A percentile compares a stretch with the other conserved stretches of the same genome.
phyloP scores from a whole-genome alignment of 2,888 invertebrate species.

The Andrena trimmerana region DNA sequence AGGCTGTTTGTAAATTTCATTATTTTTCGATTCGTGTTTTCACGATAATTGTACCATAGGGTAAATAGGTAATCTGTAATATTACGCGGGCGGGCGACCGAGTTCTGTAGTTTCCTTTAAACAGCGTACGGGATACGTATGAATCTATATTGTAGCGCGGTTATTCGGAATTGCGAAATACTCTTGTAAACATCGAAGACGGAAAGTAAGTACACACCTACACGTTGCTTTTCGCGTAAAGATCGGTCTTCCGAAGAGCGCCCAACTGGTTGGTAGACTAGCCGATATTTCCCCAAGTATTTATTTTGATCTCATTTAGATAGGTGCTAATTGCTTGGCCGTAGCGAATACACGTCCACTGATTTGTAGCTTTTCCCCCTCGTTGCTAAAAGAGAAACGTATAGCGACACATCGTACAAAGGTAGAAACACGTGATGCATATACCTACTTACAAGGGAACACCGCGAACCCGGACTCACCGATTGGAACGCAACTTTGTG shows the following conservation, averaged over 20 bases:
- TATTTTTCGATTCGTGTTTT: slow-evolving; percentile 48
- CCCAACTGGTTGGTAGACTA: neutral
- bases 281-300: slow-evolving; percentile 15
- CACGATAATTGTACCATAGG: slow-evolving; percentile 28
- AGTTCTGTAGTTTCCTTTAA: neutral
- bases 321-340: neutral
- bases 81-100: slow-evolving; percentile 3
- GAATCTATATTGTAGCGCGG: neutral
- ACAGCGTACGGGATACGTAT: neutral
- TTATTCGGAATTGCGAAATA: neutral
- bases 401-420: neutral
- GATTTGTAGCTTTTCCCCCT: neutral
- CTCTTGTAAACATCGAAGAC: slow-evolving; percentile 7
- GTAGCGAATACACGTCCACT: neutral
- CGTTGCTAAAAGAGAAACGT: neutral
- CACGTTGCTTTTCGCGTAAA: neutral
- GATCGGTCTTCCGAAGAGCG: slow-evolving; percentile 46
- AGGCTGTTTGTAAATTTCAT: slow-evolving; percentile 17
- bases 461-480: too few relatives aligned
- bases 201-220: neutral
- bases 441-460: too few relatives aligned
- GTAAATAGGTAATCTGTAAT: neutral
- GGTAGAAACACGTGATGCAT: neutral
- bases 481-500: too few relatives aligned
- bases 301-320: slow-evolving; percentile 54